Evolutionary conservation across 1,140 invertebrate genomes (phyloP), one percentile per base, ranked within the genome.

Genomic region (Muscidifurax raptorellus): DNA sequence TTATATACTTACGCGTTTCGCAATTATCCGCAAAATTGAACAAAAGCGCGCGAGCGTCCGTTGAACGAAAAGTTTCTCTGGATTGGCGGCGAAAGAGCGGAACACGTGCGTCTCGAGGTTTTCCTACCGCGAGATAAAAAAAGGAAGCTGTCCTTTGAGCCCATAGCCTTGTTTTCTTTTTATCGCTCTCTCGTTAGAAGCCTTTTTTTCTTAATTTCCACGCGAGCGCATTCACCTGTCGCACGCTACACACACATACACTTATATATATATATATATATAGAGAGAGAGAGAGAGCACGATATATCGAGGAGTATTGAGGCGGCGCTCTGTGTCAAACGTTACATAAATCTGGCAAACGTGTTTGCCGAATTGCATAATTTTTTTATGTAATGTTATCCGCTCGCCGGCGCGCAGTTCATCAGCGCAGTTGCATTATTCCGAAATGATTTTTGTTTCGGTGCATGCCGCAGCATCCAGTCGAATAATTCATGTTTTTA

Each of bases 331-430:
- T 59, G 66, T 69, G 66, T 69, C 66, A 69, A 69, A 69, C 79
- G 74, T 84, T 84, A 80, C 69, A 64, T 84, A 84, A 84, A 80
- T 72, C 76, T 40, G 64, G 22, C 52, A 79, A 84, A 80, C 67
- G 30, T 80, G 77, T 84, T 83, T 83, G 44, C 32, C 40, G 40
- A 84, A 80, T 84, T 84, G 71, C 83, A 84, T 80, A 85, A 85
- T 82, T 81, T 85, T 84, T 85, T 85, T 81, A 81, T 81, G 66
- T 85, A 81, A 82, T 85, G 72, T 25, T 67, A 69, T 85, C 47
- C 47, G 36, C 13, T 77, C 3, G 27, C 22, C 1, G 2, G 22
- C 22, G 10, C 36, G 6, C n/a, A 40, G 40, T 52, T 40, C 47
- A 47, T 28, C 44, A 40, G 75, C 28, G 25, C 44, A 77, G 28